Percentiles rank a stretch among this genome's conserved stretches.
Evolutionary conservation across 1,140 invertebrate genomes (phyloP).

Genomic region (Drosophila bipectinata): DNA sequence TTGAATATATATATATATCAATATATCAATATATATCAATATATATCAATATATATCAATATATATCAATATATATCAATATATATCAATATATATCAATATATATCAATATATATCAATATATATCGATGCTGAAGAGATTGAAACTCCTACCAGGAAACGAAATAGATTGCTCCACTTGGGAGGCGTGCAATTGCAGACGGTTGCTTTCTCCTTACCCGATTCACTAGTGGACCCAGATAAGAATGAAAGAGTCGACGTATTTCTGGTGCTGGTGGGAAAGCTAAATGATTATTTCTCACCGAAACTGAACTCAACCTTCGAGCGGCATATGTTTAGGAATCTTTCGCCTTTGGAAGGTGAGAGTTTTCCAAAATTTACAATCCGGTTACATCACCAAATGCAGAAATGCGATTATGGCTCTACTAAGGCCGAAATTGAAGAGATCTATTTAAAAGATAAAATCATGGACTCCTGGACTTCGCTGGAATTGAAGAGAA

Average conservation of each 20-base stretch:
- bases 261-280: constrained; percentile 21
- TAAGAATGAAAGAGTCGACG: constrained; percentile 4
- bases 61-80: constrained; percentile 14
- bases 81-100: no score
- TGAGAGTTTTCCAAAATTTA: constrained; percentile 25
- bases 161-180: constrained; percentile 24
- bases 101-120: not conserved
- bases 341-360: constrained; percentile 26
- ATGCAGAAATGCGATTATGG: constrained; percentile 27
- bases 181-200: constrained; percentile 29
- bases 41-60: no score
- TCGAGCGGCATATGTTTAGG: constrained; percentile 34
- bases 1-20: not conserved
- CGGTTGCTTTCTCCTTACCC: constrained; percentile 19
- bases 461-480: constrained; percentile 32
- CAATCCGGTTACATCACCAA: constrained; percentile 18
- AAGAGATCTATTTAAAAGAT: constrained; percentile 34
- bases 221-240: constrained; percentile 7
- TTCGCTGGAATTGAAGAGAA: constrained; percentile 24
- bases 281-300: constrained; percentile 30
- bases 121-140: constrained; percentile 20
- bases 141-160: constrained; percentile 11
- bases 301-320: constrained; percentile 27
- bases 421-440: constrained; percentile 26
- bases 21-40: no score